Evolutionary conservation across 2,113 vertebrate species (phyloP), one percentile per base, ranked within the genome.

Genomic region (Saguinus imperator): DNA sequence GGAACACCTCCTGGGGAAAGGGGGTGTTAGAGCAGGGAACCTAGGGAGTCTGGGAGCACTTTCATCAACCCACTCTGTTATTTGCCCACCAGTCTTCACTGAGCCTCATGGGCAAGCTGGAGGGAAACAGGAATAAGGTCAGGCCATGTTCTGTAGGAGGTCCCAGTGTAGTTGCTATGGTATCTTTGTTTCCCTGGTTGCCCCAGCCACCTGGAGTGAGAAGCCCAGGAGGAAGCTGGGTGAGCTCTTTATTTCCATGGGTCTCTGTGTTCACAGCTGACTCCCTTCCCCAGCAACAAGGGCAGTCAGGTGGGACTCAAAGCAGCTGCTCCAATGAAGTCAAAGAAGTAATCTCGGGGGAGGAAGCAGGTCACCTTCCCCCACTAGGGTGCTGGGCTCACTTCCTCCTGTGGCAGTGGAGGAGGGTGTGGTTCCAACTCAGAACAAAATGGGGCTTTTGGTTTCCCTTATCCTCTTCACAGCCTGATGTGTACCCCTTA

Each of bases 391-490:
- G 87, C 76, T 85, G 87, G 84, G 89, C 84, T 94, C 92, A 95
- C 97, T 97, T 98, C 97, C 97, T 97, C 89, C 35, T 43, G 37
- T 35, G 88, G 52, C 73, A 68, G 21, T 1, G 23, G 79, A 82
- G 48, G 40, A 97, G 85, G 94, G 84, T 23, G n/a, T 48, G 81
- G 86, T 86, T 93, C 50, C n/a, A 80, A 40, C 37, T 94, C 91
- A 95, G 83, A 93, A 96, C 93, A 97, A 91, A 97, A 95, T 91
- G 91, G 83, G 86, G 79, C 25, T 61, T 88, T 75, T 72, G 92
- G 94, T 97, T 96, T 97, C 92, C 94, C 92, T 76, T 87, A 18
- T 95, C 75, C 32, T 95, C 57, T 87, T 89, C 11, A 17, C 40
- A 70, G 29, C 87, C 64, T 86, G 29, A 82, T 52, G 55, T 25